phyloP scores from a whole-genome alignment of 2,797 vertebrate genomes.

The Lateolabrax maculatus region DNA sequence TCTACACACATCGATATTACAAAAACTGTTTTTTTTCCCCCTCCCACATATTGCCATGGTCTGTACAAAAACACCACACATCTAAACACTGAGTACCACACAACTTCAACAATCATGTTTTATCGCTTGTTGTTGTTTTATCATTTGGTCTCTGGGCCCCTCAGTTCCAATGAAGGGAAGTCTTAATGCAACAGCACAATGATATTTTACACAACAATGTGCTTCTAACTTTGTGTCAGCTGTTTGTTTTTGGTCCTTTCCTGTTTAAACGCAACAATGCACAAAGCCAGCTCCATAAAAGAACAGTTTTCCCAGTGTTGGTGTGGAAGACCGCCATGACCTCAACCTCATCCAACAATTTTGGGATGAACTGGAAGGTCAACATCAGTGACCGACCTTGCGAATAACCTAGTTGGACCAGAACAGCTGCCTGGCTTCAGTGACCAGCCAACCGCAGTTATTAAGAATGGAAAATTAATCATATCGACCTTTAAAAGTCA shows the following conservation, averaged over 20 bases:
- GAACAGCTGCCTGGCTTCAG: background rate
- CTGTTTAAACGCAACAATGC: slow-evolving; percentile 16
- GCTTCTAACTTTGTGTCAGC: background rate
- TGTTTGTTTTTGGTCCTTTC: slow-evolving; percentile 16
- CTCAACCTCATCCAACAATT: background rate
- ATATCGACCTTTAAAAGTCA: slow-evolving; percentile 19
- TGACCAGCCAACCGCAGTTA: background rate
- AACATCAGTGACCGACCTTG: background rate
- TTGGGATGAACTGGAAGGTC: background rate
- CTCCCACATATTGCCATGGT: too few species aligned
- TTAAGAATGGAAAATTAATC: background rate
- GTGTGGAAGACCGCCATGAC: background rate
- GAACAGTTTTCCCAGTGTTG: background rate
- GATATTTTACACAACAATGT: background rate
- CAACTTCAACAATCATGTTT: too few species aligned
- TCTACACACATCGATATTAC: background rate
- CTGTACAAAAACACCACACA: too few species aligned
- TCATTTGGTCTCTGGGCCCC: background rate
- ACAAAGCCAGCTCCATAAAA: background rate
- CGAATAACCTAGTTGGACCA: background rate
- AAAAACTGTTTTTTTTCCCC: too few species aligned
- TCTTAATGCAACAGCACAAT: background rate
- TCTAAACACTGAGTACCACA: too few species aligned
- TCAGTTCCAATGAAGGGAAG: background rate
- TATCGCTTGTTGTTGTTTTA: background rate